Percentiles rank a stretch among this genome's conserved stretches.
Conservation (phyloP, 2,888 invertebrate genomes). For the Aplocera efformata region DNA sequence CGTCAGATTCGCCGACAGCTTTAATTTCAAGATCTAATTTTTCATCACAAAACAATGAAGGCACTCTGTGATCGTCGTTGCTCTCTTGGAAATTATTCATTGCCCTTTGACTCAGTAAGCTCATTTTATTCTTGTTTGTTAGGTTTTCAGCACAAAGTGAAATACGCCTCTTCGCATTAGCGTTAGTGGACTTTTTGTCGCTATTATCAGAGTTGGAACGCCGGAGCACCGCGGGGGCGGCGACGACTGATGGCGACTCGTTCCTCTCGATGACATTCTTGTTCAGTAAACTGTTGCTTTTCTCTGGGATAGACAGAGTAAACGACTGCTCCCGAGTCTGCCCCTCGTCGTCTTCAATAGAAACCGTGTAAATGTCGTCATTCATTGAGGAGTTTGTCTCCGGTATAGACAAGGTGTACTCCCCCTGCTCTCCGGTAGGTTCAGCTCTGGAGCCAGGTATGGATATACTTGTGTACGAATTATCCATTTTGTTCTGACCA, state of each 20-base stretch:
- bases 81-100: conserved; percentile 40
- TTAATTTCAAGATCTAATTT: conserved; percentile 66
- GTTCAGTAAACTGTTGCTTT: conserved; percentile 67
- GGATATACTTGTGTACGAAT: conserved; percentile 59
- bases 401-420: conserved; percentile 74
- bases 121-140: conserved; percentile 43
- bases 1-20: conserved; percentile 56
- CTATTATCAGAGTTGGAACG: conserved; percentile 74
- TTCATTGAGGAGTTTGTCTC: conserved; percentile 75
- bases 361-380: conserved; percentile 77
- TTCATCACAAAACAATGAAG: conserved; percentile 75
- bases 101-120: conserved; percentile 35
- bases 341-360: conserved; percentile 72
- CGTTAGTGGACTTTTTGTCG: conserved; percentile 58
- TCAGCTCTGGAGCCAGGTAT: conserved; percentile 73
- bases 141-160: conserved; percentile 67
- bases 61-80: conserved; percentile 70
- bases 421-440: conserved; percentile 72
- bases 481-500: conserved; percentile 57
- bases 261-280: conserved; percentile 59
- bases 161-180: conserved; percentile 65
- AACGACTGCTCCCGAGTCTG: conserved; percentile 63
- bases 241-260: conserved; percentile 51
- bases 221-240: conserved; percentile 71
- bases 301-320: conserved; percentile 71